Evolutionary conservation across 2,888 invertebrate species (phyloP).

Genomic region (Idaea straminata): DNA sequence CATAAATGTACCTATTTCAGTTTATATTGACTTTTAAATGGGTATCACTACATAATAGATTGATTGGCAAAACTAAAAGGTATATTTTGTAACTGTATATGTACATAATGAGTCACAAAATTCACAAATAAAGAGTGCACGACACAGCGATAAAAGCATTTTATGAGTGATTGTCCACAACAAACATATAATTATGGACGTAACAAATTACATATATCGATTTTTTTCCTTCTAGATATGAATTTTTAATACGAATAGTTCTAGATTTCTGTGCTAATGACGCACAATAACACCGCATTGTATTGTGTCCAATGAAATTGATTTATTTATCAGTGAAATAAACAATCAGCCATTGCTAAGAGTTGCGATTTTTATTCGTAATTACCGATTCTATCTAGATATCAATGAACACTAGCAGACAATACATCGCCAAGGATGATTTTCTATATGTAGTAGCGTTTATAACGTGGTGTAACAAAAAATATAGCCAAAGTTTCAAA

Average conservation of each 20-base stretch:
- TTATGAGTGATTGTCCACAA: not conserved
- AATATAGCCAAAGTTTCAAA: not conserved
- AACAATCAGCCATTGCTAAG: not conserved
- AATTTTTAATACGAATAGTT: not conserved
- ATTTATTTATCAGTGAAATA: not conserved
- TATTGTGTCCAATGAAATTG: not conserved
- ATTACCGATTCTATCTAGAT: not conserved
- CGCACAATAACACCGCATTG: not conserved
- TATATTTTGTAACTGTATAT: not conserved
- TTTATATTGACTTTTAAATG: not conserved
- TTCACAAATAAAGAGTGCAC: not conserved
- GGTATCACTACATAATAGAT: not conserved
- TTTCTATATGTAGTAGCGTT: not conserved
- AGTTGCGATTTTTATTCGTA: not conserved
- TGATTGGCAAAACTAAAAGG: not conserved
- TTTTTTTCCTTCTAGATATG: not conserved
- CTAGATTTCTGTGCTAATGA: not conserved
- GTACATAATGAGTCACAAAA: not conserved
- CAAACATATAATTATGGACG: not conserved
- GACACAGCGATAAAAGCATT: not conserved
- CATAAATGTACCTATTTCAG: not conserved
- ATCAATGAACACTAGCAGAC: not conserved
- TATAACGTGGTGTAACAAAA: not conserved
- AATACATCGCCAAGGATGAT: not conserved
- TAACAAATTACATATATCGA: not conserved